Percentiles rank a stretch among this genome's conserved stretches.
These are phyloP conservation scores for Salvelinus fontinalis DNA, from an alignment of 2,113 vertebrate genomes.

Conservation along the genomic window DNA sequence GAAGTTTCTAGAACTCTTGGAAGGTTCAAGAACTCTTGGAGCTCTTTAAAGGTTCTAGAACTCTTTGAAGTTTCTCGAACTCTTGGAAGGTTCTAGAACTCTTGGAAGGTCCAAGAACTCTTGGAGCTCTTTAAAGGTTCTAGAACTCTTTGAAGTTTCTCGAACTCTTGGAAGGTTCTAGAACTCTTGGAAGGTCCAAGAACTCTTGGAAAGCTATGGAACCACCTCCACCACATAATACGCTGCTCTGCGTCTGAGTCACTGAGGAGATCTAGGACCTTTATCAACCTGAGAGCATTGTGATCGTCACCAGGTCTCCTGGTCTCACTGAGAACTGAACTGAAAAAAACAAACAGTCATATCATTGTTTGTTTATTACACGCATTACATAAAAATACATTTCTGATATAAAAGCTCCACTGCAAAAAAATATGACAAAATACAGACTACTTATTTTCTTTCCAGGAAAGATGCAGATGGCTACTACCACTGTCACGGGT, in stretches of 20 bases:
- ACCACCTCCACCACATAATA: background rate
- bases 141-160: background rate
- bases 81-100: background rate
- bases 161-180: too few relatives aligned
- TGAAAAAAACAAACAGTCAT: too few relatives aligned
- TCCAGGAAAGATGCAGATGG: background rate
- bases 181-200: background rate
- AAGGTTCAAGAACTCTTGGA: background rate
- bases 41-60: background rate
- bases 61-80: background rate
- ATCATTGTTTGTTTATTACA: too few relatives aligned
- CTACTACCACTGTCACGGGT: background rate
- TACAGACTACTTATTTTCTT: background rate
- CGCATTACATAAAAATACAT: background rate
- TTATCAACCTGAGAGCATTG: conserved; percentile 23
- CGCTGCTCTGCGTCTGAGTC: too few relatives aligned
- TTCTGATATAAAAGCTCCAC: background rate
- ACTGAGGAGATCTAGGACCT: conserved; percentile 5
- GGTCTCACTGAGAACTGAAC: conserved; percentile 11
- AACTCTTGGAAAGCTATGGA: background rate
- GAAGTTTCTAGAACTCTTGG: background rate
- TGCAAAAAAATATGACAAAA: background rate
- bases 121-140: background rate
- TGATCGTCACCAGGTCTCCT: conserved; percentile 26
- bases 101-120: background rate